A percentile compares a stretch with the other conserved stretches of the same genome.
These are phyloP conservation scores for Drosophila bipectinata DNA, from an alignment of 1,140 invertebrate genomes.

Conservation along the genomic window DNA sequence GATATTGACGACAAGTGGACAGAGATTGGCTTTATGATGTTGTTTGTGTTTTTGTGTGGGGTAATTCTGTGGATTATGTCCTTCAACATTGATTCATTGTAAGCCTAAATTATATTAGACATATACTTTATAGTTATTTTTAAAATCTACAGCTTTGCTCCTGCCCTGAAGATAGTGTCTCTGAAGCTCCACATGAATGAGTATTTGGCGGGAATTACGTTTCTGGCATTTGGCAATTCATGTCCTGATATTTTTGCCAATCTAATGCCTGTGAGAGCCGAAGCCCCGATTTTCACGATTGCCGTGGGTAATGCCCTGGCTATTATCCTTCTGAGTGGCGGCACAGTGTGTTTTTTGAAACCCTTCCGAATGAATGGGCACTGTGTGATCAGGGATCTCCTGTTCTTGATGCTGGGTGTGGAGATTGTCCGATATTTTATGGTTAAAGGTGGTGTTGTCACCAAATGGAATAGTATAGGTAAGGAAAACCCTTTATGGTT, in stretches of 20 bases:
- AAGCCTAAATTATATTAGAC: not conserved
- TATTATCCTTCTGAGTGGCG: conserved; percentile 47
- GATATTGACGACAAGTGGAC: conserved; percentile 4
- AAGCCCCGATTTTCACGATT: conserved; percentile 54
- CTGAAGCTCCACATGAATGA: conserved; percentile 49
- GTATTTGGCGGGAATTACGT: conserved; percentile 49
- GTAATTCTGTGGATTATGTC: conserved; percentile 28
- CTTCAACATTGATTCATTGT: conserved; percentile 17
- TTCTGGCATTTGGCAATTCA: conserved; percentile 49
- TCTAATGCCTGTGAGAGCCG: conserved; percentile 47
- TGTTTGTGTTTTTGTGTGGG: conserved; percentile 20
- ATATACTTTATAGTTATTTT: not conserved
- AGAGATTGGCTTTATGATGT: conserved; percentile 21
- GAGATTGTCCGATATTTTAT: conserved; percentile 28
- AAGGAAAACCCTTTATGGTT: not conserved
- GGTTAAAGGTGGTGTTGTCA: not conserved
- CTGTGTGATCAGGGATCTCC: conserved; percentile 36
- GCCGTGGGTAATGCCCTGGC: conserved; percentile 38
- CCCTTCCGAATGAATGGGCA: conserved; percentile 45
- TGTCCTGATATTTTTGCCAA: conserved; percentile 50
- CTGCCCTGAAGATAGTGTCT: conserved; percentile 41
- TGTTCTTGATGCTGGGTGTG: conserved; percentile 36
- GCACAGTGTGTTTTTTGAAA: conserved; percentile 38
- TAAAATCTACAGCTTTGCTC: conserved; percentile 24
- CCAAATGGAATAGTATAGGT: conserved; percentile 17